Percentiles rank a stretch among this genome's conserved stretches.
Conservation (phyloP, 2,113 vertebrate species). For the Limnothrissa miodon region DNA sequence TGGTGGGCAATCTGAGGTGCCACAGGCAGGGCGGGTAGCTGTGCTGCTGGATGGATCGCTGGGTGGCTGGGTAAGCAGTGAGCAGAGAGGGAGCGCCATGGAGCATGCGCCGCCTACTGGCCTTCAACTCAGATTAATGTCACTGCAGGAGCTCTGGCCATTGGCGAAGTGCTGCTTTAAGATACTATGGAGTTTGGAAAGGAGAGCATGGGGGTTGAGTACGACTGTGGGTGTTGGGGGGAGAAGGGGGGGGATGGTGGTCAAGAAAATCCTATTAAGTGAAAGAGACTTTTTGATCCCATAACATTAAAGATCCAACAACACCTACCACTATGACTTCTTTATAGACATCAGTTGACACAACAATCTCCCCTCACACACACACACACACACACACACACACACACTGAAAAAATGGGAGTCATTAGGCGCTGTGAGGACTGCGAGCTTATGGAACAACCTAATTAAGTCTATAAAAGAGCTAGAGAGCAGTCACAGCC, state of each 20-base stretch:
- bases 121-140: conserved; percentile 45
- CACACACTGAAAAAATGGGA: not conserved
- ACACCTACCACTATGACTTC: not conserved
- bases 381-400: not conserved
- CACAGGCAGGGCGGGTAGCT: not conserved
- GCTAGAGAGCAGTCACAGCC: not conserved
- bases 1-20: not conserved
- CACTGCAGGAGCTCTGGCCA: conserved; percentile 26
- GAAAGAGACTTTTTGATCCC: not conserved
- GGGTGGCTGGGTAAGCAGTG: not conserved
- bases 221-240: not conserved
- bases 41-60: not conserved
- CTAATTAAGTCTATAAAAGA: not conserved
- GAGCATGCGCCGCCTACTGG: conserved; percentile 32
- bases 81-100: conserved; percentile 17
- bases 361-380: not conserved
- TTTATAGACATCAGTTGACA: not conserved
- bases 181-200: not conserved
- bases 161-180: not conserved
- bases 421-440: not conserved
- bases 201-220: not conserved
- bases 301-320: not conserved
- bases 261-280: not conserved
- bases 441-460: not conserved
- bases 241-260: not conserved